Percentiles rank a stretch among this genome's conserved stretches.
phyloP scores from a whole-genome alignment of 2,888 invertebrate species.

The Tenthredo notha region DNA sequence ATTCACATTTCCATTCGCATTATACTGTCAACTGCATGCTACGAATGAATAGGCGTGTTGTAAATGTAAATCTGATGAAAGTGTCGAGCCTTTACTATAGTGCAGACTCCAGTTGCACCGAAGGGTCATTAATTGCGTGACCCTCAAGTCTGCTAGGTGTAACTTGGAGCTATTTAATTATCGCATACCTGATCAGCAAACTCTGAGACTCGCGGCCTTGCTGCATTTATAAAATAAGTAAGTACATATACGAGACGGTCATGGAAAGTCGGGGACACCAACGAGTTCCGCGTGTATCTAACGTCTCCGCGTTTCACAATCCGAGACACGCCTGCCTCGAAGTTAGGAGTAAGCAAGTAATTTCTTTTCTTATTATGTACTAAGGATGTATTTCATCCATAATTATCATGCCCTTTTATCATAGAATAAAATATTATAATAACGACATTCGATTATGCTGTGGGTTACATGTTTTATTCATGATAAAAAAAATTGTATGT shows the following conservation, averaged over 20 bases:
- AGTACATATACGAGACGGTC: slow-evolving; percentile 33
- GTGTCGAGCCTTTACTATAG: slow-evolving; percentile 10
- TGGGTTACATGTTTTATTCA: not conserved
- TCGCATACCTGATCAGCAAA: slow-evolving; percentile 23
- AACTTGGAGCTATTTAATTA: slow-evolving; percentile 37
- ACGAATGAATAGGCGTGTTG: not conserved
- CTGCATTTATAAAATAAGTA: not conserved
- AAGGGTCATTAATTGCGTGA: slow-evolving; percentile 32
- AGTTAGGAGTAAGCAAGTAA: not conserved
- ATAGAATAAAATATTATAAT: not conserved
- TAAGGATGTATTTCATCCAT: not conserved
- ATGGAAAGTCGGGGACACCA: slow-evolving; percentile 39
- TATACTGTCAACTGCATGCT: not conserved
- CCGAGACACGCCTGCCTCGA: slow-evolving; percentile 41
- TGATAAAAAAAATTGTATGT: not conserved
- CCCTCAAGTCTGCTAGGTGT: slow-evolving; percentile 33
- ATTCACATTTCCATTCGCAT: not conserved
- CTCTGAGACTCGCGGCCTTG: slow-evolving; percentile 36
- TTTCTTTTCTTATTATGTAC: not conserved
- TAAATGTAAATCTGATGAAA: slow-evolving; percentile 36
- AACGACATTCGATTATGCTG: not conserved
- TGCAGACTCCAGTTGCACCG: not conserved
- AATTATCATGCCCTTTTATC: not conserved
- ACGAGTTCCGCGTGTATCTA: slow-evolving; percentile 36
- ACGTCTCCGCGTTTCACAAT: slow-evolving; percentile 26